Evolutionary conservation across 92 coral and sea anemone species (phyloP), one percentile per base, ranked within the genome.

Genomic region (Epizoanthus fatuus): DNA sequence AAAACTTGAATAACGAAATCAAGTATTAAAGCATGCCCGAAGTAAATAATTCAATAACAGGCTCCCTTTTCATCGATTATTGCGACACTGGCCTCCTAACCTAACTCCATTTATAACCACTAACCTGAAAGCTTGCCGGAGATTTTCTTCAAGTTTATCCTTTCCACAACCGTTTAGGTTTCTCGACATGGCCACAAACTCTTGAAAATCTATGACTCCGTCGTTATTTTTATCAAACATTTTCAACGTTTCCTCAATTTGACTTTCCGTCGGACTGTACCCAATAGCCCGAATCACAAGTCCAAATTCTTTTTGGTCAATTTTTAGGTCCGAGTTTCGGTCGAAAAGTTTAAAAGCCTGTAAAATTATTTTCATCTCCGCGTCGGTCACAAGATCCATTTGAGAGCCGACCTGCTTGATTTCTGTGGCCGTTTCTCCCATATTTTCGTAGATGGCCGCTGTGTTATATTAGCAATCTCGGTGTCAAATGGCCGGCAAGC

Each of bases 51-150:
- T 62, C 39, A 22, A 14, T 15, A 32, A 20, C 42, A 10, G 69
- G 4, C 38, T 63, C 0, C 40, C 38, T 63, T 63, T 12, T 63
- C 69, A 22, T 47, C 52, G 52, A 5, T 47, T 47, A 47, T 10
- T 5, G 12, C 52, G 52, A 47, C 52, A 2, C 13, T 49, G 53
- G 53, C 10, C 8, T 25, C 16, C 7, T 40, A 69, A 69, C 0
- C 15, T 15, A 39, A 29, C 35, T 29, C 35, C 19, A 15, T 4
- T 56, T 32, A 57, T 56, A 25, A 10, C 55, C 20, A 66, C 92
- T 63, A 83, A 94, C 98, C 98, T 92, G 90, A 94, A 94, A 11
- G 98, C 98, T 56, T 94, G 91, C 22, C 98, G 84, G 39, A 94
- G 83, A 49, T 87, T 92, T 35, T 94, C 92, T 70, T 94, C 98